A percentile compares a stretch with the other conserved stretches of the same genome.
Conservation (phyloP, 2,797 vertebrate species). For the Myripristis jacobus region DNA sequence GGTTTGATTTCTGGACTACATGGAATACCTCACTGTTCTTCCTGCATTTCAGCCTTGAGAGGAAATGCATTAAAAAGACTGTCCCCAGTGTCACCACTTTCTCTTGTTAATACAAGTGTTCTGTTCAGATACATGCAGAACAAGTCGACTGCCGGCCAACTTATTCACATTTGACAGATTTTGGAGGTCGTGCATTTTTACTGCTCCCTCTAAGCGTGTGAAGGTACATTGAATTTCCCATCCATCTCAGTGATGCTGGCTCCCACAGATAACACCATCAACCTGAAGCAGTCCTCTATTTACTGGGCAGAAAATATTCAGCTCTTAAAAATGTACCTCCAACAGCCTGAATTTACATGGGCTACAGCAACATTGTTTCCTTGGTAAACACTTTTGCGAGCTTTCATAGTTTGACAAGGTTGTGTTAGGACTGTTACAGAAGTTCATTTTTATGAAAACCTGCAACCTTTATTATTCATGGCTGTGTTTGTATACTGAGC, state of each 20-base stretch:
- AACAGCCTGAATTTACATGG: constrained; percentile 33
- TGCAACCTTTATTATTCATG: constrained; percentile 9
- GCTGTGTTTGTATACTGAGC: constrained; percentile 1
- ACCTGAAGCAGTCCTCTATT: constrained; percentile 44
- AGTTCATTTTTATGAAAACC: not conserved
- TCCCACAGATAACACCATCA: constrained; percentile 57
- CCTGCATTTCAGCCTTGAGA: not conserved
- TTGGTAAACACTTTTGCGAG: constrained; percentile 30
- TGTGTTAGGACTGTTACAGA: constrained; percentile 6
- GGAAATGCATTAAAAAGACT: constrained; percentile 17
- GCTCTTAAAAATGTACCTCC: constrained; percentile 38
- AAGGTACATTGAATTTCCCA: constrained; percentile 34
- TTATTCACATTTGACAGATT: constrained; percentile 36
- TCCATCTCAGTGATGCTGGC: constrained; percentile 53
- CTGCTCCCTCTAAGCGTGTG: constrained; percentile 15
- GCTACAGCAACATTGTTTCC: constrained; percentile 22
- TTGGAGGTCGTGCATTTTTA: constrained; percentile 29
- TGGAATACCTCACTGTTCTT: not conserved
- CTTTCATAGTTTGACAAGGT: constrained; percentile 12
- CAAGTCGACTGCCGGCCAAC: constrained; percentile 25
- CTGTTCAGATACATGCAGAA: constrained; percentile 26
- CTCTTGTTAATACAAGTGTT: not conserved
- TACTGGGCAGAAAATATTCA: constrained; percentile 37
- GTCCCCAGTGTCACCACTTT: constrained; percentile 8
- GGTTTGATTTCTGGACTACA: not conserved